phyloP scores from a whole-genome alignment of 2,113 vertebrate genomes.

The Sapayoa aenigma region DNA sequence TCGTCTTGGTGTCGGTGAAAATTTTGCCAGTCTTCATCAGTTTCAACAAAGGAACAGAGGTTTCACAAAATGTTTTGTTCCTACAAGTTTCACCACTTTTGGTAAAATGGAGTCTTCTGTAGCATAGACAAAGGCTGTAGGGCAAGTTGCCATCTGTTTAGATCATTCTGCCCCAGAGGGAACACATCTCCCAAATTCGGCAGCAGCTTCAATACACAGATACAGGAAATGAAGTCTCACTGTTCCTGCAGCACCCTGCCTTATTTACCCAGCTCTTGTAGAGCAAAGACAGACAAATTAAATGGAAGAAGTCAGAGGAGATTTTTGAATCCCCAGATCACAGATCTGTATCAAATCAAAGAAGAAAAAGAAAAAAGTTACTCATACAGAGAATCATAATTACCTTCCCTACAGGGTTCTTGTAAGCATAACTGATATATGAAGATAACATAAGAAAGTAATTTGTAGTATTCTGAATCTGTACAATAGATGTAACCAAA shows the following conservation, averaged over 20 bases:
- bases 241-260: accelerated
- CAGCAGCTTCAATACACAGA: not conserved
- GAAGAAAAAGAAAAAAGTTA: not conserved
- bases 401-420: not conserved
- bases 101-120: not conserved
- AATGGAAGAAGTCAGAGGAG: not conserved
- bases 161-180: not conserved
- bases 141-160: not conserved
- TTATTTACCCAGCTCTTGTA: not conserved
- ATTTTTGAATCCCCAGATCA: not conserved
- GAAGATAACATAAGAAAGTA: not conserved
- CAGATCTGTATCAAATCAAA: not conserved
- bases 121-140: not conserved
- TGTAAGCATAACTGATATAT: not conserved
- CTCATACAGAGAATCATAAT: not conserved
- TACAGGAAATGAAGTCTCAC: not conserved
- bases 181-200: not conserved
- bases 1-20: not conserved
- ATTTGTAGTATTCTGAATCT: not conserved
- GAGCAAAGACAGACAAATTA: not conserved
- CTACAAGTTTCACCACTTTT: not conserved
- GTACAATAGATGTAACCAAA: not conserved
- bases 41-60: not conserved
- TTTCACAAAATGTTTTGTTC: not conserved
- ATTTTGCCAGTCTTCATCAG: not conserved